Evolutionary conservation across 2,888 invertebrate genomes (phyloP).

Genomic region (Amphipoea lucens): DNA sequence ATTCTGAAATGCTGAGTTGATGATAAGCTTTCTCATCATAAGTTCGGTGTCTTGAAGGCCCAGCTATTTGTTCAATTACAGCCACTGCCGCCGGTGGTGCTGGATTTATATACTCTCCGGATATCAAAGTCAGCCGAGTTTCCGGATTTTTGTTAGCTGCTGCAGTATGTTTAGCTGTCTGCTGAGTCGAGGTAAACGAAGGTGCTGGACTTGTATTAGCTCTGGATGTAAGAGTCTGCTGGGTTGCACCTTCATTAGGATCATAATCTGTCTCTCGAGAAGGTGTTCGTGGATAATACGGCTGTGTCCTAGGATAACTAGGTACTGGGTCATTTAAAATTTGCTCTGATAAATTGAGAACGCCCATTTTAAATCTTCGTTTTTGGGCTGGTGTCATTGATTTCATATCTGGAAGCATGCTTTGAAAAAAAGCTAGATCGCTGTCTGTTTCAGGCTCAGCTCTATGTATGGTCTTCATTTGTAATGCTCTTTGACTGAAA

Average conservation of each 20-base stretch:
- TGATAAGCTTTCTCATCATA: constrained; percentile 15
- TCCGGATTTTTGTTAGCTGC: constrained; percentile 21
- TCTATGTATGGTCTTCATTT: constrained; percentile 46
- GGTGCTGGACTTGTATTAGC: constrained; percentile 55
- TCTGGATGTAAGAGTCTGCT: constrained; percentile 34
- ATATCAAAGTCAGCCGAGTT: constrained; percentile 49
- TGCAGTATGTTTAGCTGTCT: too few species aligned
- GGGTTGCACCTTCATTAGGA: constrained; percentile 50
- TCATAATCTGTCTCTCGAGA: constrained; percentile 57
- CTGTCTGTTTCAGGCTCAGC: constrained; percentile 46
- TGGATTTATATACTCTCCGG: constrained; percentile 20
- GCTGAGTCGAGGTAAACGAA: constrained; percentile 13
- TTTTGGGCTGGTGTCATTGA: constrained; percentile 52
- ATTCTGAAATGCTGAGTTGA: constrained; percentile 57
- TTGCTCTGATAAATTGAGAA: constrained; percentile 46
- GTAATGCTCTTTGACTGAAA: constrained; percentile 51
- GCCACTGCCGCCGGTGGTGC: constrained; percentile 53
- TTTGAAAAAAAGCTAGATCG: constrained; percentile 49
- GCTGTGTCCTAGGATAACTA: constrained; percentile 49
- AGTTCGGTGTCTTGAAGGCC: constrained; percentile 54
- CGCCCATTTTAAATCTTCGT: constrained; percentile 52
- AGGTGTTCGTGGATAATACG: constrained; percentile 55
- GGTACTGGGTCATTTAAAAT: constrained; percentile 56
- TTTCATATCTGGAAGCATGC: constrained; percentile 53
- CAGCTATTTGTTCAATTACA: constrained; percentile 57